A percentile compares a stretch with the other conserved stretches of the same genome.
Conservation (phyloP, 2,888 invertebrate species). For the Spodoptera littoralis region DNA sequence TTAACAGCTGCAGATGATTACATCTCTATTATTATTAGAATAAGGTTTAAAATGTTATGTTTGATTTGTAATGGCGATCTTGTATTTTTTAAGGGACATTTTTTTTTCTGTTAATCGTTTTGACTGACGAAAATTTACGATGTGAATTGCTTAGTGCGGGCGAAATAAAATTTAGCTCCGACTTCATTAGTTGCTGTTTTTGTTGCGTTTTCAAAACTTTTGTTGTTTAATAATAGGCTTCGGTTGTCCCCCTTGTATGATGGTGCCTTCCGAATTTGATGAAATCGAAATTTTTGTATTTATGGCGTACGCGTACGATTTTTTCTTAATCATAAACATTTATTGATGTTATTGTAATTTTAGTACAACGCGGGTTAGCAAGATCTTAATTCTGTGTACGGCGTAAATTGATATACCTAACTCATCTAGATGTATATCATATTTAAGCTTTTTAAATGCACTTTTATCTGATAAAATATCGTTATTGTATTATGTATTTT, state of each 20-base stretch:
- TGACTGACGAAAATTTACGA: slow-evolving; percentile 88
- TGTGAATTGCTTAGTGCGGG: slow-evolving; percentile 81
- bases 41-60: slow-evolving; percentile 49
- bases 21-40: not conserved
- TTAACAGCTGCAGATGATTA: slow-evolving; percentile 26
- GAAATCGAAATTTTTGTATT: slow-evolving; percentile 51
- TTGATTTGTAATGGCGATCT: slow-evolving; percentile 18
- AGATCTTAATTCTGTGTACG: too few species aligned
- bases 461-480: too few species aligned
- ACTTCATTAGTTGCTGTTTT: slow-evolving; percentile 84
- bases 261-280: slow-evolving; percentile 77
- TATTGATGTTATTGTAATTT: too few species aligned
- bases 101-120: slow-evolving; percentile 80
- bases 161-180: slow-evolving; percentile 80
- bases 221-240: slow-evolving; percentile 76
- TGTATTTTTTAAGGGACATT: slow-evolving; percentile 66
- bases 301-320: slow-evolving; percentile 2
- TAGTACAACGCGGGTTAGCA: too few species aligned
- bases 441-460: too few species aligned
- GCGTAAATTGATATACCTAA: too few species aligned
- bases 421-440: too few species aligned
- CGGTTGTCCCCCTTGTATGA: slow-evolving; percentile 67
- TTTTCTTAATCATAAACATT: not conserved
- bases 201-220: slow-evolving; percentile 70
- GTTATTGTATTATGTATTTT: too few species aligned